Conservation (phyloP, 2,113 vertebrate genomes). For the Melospiza melodia region DNA sequence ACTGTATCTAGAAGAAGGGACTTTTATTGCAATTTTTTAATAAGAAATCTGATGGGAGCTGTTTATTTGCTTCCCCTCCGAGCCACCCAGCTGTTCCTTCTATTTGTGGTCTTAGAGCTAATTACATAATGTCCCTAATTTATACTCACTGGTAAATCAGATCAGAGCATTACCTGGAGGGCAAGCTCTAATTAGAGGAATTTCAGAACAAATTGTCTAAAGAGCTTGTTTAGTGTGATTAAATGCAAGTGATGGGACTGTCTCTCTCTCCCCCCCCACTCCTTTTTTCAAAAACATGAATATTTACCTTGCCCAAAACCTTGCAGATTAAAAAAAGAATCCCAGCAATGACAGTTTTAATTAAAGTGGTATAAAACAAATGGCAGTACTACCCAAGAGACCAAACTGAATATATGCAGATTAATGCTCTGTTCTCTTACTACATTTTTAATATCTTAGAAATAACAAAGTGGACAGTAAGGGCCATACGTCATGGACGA, state of each 20-base stretch:
- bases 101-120: conserved; percentile 78
- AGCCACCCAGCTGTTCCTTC: conserved; percentile 77
- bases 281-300: conserved; percentile 43
- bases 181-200: conserved; percentile 80
- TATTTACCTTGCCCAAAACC: conserved; percentile 55
- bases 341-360: conserved; percentile 40
- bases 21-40: conserved; percentile 36
- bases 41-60: conserved; percentile 62
- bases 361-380: conserved; percentile 55
- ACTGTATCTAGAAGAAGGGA: background rate
- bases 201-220: conserved; percentile 81
- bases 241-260: conserved; percentile 62
- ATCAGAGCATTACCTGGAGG: conserved; percentile 81
- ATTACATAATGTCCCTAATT: conserved; percentile 84
- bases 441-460: background rate
- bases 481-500: conserved; percentile 6
- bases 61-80: conserved; percentile 66
- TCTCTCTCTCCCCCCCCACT: background rate
- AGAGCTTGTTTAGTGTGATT: conserved; percentile 79
- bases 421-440: background rate
- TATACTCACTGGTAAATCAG: conserved; percentile 80
- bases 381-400: conserved; percentile 6
- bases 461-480: conserved; percentile 30
- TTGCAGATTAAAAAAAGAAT: conserved; percentile 43
- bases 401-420: conserved; percentile 5